Base-by-base conservation (phyloP, 2,888 invertebrate species). In the Andrena hattorfiana region DNA sequence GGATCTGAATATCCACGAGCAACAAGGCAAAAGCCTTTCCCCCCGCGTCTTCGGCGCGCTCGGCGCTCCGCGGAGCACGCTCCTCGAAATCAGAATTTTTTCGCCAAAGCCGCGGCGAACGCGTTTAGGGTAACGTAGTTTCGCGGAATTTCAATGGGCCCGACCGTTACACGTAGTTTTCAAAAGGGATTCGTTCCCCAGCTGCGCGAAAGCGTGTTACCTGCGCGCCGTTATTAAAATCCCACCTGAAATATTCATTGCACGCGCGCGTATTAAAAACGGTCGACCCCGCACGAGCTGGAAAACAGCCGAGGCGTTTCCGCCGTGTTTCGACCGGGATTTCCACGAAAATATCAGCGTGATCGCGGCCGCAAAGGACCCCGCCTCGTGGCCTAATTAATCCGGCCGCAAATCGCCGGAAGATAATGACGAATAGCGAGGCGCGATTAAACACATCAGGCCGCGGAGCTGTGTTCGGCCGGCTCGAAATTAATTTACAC, bases 221-320 rank as follows among this genome's bases (percentile, higher is more conserved):
- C 77, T 51, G 69, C 30, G 60, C 10, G 16, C 60, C 66, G 66
- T 71, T 77, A 80, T 67, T 77, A 77, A 77, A 80, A 67, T 67
- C 23, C 26, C 77, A 60, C 67, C 48, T 67, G 66, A 66, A 72
- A 72, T 77, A 77, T 72, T 77, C 72, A 72, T 66, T 64, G 56
- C 30, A 13, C n/a, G 6, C n/a, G 32, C 70, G 42, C 28, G 54
- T 76, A 23, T 23, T 56, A 56, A 56, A 56, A 56, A 56, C 56
- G 10, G 56, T 13, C 42, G 42, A 42, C 16, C 42, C 42, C 42
- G 42, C 42, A 13, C 56, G 3, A 23, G 56, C 35, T 30, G 20
- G 48, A 66, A 72, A 64, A 48, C 20, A 67, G 60, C 42, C 60
- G 66, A 62, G 70, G n/a, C 54, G 66, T 54, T 80, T 66, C 77